Conservation (phyloP, 2,888 invertebrate species). For the Phengaris arion region DNA sequence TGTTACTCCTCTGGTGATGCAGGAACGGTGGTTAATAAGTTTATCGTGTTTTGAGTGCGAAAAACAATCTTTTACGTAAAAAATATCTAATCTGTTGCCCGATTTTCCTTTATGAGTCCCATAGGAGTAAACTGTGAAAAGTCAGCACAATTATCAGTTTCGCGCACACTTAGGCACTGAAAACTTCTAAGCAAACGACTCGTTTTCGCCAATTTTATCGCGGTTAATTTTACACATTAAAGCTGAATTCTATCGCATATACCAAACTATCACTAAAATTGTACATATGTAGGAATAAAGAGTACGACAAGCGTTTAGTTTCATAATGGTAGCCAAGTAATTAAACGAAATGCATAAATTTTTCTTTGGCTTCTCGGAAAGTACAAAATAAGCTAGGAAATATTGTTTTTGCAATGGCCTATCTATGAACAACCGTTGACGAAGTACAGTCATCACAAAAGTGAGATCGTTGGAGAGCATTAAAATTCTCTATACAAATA, state of each 20-base stretch:
- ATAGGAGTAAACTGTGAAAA: background rate
- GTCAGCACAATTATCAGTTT: conserved; percentile 4
- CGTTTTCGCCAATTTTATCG: background rate
- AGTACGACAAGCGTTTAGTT: background rate
- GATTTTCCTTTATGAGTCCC: background rate
- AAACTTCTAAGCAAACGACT: conserved; percentile 6
- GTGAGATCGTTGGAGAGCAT: no score
- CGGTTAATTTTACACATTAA: background rate
- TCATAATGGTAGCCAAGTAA: no score
- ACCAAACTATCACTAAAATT: background rate
- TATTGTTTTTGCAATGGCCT: no score
- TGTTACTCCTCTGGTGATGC: no score
- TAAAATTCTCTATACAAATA: no score
- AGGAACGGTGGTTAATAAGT: no score
- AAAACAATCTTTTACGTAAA: background rate
- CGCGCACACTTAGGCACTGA: background rate
- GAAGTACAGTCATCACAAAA: no score
- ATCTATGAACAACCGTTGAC: no score
- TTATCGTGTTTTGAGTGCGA: no score
- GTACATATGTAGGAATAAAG: background rate
- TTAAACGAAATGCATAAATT: no score
- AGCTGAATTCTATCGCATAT: background rate
- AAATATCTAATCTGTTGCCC: conserved; percentile 2
- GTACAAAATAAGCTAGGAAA: no score
- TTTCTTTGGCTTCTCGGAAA: no score